phyloP scores from a whole-genome alignment of 1,140 invertebrate genomes.

The Drosophila eugracilis region DNA sequence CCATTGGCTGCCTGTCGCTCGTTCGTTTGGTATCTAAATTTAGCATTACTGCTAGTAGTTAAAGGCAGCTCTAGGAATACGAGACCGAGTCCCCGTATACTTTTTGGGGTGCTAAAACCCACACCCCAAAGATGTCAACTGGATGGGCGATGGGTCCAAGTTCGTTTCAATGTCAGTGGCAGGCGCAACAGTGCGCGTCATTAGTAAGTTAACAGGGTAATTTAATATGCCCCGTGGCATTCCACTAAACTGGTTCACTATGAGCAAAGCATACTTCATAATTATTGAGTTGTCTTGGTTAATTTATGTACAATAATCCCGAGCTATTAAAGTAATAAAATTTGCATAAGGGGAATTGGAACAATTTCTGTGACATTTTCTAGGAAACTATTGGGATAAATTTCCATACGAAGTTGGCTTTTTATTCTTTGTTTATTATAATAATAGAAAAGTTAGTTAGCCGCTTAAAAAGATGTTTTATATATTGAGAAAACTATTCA shows the following conservation, averaged over 20 bases:
- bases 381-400: background rate
- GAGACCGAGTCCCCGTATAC: conserved; percentile 26
- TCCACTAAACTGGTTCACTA: conserved; percentile 37
- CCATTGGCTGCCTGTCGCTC: conserved; percentile 16
- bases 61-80: conserved; percentile 31
- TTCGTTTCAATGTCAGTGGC: conserved; percentile 74
- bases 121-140: conserved; percentile 3
- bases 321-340: conserved; percentile 6
- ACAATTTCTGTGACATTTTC: background rate
- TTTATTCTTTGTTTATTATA: too few relatives aligned
- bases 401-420: background rate
- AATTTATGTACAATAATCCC: conserved; percentile 27
- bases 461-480: too few relatives aligned
- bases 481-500: too few relatives aligned
- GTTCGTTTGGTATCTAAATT: conserved; percentile 53
- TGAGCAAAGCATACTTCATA: conserved; percentile 17
- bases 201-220: conserved; percentile 18
- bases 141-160: conserved; percentile 47
- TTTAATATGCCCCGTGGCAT: conserved; percentile 13
- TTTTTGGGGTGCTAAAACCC: background rate
- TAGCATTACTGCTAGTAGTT: conserved; percentile 69
- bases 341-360: conserved; percentile 19
- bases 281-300: conserved; percentile 11
- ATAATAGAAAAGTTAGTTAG: too few relatives aligned
- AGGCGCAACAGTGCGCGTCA: conserved; percentile 23